Conservation (phyloP, 2,797 vertebrate genomes). For the Taenioides sp. region DNA sequence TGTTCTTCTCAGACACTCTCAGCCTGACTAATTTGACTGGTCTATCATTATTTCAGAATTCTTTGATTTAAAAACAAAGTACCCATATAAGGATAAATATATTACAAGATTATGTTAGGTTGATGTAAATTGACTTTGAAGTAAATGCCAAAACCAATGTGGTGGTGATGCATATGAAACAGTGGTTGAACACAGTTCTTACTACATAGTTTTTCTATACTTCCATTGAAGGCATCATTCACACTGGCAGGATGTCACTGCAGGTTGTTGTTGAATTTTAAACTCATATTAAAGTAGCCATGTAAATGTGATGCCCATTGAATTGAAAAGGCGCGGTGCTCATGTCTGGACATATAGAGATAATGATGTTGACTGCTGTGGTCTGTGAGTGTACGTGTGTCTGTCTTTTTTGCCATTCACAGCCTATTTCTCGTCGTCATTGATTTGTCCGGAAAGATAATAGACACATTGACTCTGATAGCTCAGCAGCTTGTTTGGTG, state of each 20-base stretch:
- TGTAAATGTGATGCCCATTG: constrained; percentile 18
- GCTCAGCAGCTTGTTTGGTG: constrained; percentile 66
- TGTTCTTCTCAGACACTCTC: background rate
- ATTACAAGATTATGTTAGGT: background rate
- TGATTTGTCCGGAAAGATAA: constrained; percentile 73
- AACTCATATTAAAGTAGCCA: constrained; percentile 6
- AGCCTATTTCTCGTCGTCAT: constrained; percentile 60
- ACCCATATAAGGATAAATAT: background rate
- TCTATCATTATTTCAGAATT: background rate
- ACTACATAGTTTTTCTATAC: background rate
- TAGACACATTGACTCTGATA: constrained; percentile 73
- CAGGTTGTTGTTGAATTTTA: background rate
- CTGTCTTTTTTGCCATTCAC: constrained; percentile 45
- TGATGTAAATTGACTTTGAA: background rate
- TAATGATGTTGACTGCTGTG: constrained; percentile 34
- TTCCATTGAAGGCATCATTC: background rate
- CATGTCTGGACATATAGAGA: constrained; percentile 31
- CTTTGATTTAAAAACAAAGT: background rate
- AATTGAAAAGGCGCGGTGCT: constrained; percentile 34
- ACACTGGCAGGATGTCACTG: constrained; percentile 1
- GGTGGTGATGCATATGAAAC: background rate
- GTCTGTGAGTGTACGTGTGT: constrained; percentile 20
- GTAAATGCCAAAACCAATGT: background rate
- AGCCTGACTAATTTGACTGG: too few species aligned
- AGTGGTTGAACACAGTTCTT: background rate